Percentiles rank a stretch among this genome's conserved stretches.
phyloP scores from a whole-genome alignment of 2,888 invertebrate genomes.

The Apomyelois bistriatella region DNA sequence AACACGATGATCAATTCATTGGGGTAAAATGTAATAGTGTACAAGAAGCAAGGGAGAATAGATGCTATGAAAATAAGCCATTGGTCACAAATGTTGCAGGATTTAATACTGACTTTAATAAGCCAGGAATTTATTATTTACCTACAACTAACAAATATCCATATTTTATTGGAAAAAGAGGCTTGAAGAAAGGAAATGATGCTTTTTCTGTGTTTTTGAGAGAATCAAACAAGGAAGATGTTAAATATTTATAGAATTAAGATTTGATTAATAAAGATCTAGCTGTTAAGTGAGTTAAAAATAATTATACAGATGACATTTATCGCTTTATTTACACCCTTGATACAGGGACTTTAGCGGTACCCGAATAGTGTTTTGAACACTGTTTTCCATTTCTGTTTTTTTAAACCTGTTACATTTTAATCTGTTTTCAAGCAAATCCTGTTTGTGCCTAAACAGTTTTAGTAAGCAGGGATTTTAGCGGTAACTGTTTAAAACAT shows the following conservation, averaged over 20 bases:
- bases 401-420: too few relatives aligned
- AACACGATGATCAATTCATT: conserved; percentile 27
- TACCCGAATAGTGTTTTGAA: too few relatives aligned
- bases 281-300: background rate
- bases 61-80: conserved; percentile 30
- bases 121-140: conserved; percentile 37
- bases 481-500: too few relatives aligned
- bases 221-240: background rate
- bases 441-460: too few relatives aligned
- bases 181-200: conserved; percentile 32
- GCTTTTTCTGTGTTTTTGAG: conserved; percentile 1
- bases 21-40: conserved; percentile 31
- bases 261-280: background rate
- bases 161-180: conserved; percentile 37
- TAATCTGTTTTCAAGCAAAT: too few relatives aligned
- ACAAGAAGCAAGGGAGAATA: conserved; percentile 28
- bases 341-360: too few relatives aligned
- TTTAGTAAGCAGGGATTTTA: too few relatives aligned
- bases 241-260: background rate
- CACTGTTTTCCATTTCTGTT: too few relatives aligned
- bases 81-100: conserved; percentile 31
- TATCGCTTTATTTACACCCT: too few relatives aligned
- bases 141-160: conserved; percentile 32
- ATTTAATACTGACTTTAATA: conserved; percentile 29
- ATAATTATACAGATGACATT: too few relatives aligned